Percentiles rank a stretch among this genome's conserved stretches.
Evolutionary conservation across 2,888 invertebrate species (phyloP).

Genomic region (Julus scandinavius): DNA sequence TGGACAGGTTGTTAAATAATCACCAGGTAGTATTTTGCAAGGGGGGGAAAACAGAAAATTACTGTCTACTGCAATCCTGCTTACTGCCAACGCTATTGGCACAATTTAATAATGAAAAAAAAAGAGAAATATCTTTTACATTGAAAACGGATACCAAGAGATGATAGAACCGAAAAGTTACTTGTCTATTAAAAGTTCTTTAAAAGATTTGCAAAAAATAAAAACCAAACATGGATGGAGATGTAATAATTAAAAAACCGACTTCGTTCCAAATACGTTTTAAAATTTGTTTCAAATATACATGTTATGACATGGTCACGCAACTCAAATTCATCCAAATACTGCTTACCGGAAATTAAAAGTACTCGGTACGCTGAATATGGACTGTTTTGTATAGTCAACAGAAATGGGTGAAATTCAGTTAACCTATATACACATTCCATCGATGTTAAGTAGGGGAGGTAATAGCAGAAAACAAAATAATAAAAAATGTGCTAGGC

Average conservation of each 20-base stretch:
- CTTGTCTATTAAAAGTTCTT: neutral
- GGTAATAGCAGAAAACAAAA: neutral
- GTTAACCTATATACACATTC: neutral
- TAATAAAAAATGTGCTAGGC: neutral
- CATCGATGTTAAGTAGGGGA: neutral
- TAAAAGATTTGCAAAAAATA: neutral
- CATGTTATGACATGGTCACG: neutral
- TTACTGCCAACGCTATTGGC: neutral
- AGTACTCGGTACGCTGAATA: neutral
- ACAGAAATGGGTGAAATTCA: neutral
- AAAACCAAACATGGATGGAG: neutral
- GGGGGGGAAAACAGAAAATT: neutral
- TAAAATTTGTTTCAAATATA: neutral
- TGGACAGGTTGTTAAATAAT: conserved; percentile 9
- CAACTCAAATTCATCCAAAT: neutral
- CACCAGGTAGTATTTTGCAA: neutral
- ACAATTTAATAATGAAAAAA: neutral
- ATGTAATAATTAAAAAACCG: neutral
- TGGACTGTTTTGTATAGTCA: neutral
- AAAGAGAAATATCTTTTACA: neutral
- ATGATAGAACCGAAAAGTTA: neutral
- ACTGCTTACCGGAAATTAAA: neutral
- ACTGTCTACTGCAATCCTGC: neutral
- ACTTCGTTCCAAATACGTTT: too few species aligned
- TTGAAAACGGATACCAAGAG: too few species aligned